These are phyloP conservation scores for Henricia sp. DNA, from an alignment of 53 echinoderm and acorn worm genomes.

Conservation along the genomic window DNA sequence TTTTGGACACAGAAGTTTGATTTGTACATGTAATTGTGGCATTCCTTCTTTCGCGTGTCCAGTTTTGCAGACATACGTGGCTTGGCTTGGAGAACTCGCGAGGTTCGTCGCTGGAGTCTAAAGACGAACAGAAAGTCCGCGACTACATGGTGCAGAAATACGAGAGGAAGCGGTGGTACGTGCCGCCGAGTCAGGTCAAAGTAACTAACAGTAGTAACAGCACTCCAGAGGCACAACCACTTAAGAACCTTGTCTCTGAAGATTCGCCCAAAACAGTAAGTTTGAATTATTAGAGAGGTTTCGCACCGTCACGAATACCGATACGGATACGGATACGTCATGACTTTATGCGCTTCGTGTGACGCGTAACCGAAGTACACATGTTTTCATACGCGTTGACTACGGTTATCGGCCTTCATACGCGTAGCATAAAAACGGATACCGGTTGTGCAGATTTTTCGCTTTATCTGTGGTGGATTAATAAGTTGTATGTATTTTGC, in stretches of 20 bases:
- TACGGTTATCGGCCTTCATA: too few species aligned
- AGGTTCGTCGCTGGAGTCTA: constrained; percentile 77
- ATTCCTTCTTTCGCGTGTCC: neutral
- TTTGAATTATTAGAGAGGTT: neutral
- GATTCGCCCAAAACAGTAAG: constrained; percentile 60
- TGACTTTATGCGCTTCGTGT: too few species aligned
- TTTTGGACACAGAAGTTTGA: neutral
- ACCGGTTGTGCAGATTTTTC: too few species aligned
- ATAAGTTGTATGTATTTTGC: neutral
- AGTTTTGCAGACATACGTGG: constrained; percentile 89
- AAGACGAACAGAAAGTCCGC: constrained; percentile 89
- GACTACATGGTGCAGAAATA: constrained; percentile 97
- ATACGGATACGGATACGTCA: too few species aligned
- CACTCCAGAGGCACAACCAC: constrained; percentile 80
- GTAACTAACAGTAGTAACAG: constrained; percentile 67
- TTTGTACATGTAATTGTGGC: too few species aligned
- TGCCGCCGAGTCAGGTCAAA: constrained; percentile 81
- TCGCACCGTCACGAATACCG: too few species aligned
- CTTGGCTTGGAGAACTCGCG: constrained; percentile 84
- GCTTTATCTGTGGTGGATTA: too few species aligned
- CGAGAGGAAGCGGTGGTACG: constrained; percentile 94
- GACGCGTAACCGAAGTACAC: too few species aligned
- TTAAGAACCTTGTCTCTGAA: constrained; percentile 69
- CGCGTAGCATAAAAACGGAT: too few species aligned
- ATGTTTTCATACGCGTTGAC: too few species aligned